Evolutionary conservation across 2,113 vertebrate species (phyloP), one percentile per base, ranked within the genome.

Genomic region (Sorex fumeus): DNA sequence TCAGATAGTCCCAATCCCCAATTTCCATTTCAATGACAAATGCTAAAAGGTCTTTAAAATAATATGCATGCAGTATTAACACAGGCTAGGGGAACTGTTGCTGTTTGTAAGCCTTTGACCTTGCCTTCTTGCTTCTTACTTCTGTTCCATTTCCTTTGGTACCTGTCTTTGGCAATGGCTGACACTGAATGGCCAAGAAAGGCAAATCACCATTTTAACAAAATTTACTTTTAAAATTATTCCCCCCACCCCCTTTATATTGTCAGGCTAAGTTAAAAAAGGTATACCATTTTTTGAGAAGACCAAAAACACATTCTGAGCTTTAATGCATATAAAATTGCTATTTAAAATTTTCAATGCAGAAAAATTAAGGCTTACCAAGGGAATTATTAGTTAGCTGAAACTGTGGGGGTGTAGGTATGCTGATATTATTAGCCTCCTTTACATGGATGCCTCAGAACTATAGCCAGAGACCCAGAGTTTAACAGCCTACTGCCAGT

Each of bases 251-350:
- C 40, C 40, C 40, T 7, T 91, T 43, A 43, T 19, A 74, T 87
- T 94, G 76, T 86, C 66, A 91, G 72, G 81, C 78, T 40, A 80
- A 93, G 80, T 92, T 86, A 40, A 88, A 93, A 93, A 60, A 72
- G 64, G 76, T 84, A 72, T 27, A 83, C 76, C n/a, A 90, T 78
- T 93, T 84, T 94, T 88, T 77, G 76, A 86, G 88, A 94, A 92
- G 88, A 43, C 86, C 94, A 94, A 96, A 96, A 93, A 93, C 95
- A 96, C 93, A 91, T 87, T 93, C 80, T 86, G 87, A 80, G 86
- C 88, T 94, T 94, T 88, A 62, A 81, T 7, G 15, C 25, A 90
- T 75, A 88, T 74, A 86, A 92, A 94, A 93, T 86, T 93, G 86
- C 40, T 83, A 76, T 92, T 84, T 95, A 92, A 96, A 84, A 91